Percentiles rank a stretch among this genome's conserved stretches.
phyloP scores from a whole-genome alignment of 2,797 vertebrate genomes.

The Enteromius thamalakanensis region DNA sequence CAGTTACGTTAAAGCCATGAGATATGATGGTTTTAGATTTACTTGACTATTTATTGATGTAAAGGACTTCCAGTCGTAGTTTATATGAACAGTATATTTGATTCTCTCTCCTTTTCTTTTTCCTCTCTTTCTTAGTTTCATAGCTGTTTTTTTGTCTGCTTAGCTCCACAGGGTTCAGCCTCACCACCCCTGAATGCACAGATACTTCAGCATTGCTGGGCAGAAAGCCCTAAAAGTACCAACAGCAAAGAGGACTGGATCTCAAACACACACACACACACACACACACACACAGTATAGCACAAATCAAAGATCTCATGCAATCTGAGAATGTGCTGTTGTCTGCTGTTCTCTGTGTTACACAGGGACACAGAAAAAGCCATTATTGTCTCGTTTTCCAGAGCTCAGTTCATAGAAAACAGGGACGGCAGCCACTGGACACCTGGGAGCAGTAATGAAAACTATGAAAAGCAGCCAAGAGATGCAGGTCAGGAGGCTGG shows the following conservation, averaged over 20 bases:
- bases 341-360: conserved; percentile 31
- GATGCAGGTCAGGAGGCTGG: conserved; percentile 39
- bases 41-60: background rate
- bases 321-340: conserved; percentile 47
- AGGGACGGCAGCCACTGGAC: conserved; percentile 34
- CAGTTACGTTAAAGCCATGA: background rate
- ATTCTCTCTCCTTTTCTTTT: background rate
- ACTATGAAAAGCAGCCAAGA: conserved; percentile 38
- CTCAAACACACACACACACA: background rate
- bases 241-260: conserved; percentile 40
- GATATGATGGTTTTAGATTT: background rate
- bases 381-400: conserved; percentile 44
- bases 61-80: background rate
- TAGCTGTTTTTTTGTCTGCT: conserved; percentile 13
- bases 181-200: conserved; percentile 46
- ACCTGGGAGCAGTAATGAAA: conserved; percentile 47
- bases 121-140: background rate
- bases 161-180: conserved; percentile 25
- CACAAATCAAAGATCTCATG: conserved; percentile 39
- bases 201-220: conserved; percentile 30
- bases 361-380: conserved; percentile 42
- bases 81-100: background rate
- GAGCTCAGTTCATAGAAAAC: conserved; percentile 12
- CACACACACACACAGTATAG: conserved; percentile 15
- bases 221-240: conserved; percentile 15